Base-by-base conservation (phyloP, 2,888 invertebrate species). In the Idaea aversata region DNA sequence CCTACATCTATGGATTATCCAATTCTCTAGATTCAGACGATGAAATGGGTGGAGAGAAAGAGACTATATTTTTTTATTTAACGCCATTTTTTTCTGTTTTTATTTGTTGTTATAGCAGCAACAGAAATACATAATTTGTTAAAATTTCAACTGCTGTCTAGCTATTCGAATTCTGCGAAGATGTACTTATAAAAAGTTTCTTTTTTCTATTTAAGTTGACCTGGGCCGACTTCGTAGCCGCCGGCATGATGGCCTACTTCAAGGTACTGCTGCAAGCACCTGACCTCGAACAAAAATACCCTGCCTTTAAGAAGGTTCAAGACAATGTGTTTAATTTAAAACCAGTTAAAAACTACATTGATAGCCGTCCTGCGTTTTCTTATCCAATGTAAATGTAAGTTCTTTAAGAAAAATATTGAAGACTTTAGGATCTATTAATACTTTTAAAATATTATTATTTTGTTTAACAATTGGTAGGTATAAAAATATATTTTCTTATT, bases 321-420 rank as follows among this genome's bases (percentile, higher is more conserved):
- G 77, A 87, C 2, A 81, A 78, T 57, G 84, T 91, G 0, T 73
- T 74, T 1, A 71, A 81, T 5, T 67, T 76, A 61, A 87, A 88
- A 0, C 83, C 84, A 6, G 77, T 93, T 57, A 90, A 91, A 70
- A 83, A 84, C 5, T 91, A 86, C 71, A 72, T 86, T 0, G 86
- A 82, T 4, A 67, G 69, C 71, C 10, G 73, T 75, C 5, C 80
- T 47, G 47, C 47, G 10, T 47, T 47, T 10, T 5, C 47, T 47
- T 47, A 47, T 13, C 47, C 47, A 13, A 47, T 47, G 10, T 47
- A 47, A 36, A 7, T 7, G 36, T 36, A 3, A 7, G 36, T 36
- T 10, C 10, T 36, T 36, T 7, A 36, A 7, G 10, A 36, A 36
- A 36, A 10, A 5, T 5, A 7, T 3, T 4, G 36, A 7, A 7